Evolutionary conservation across 2,113 vertebrate species (phyloP), one percentile per base, ranked within the genome.

Genomic region (Hyperoodon ampullatus): DNA sequence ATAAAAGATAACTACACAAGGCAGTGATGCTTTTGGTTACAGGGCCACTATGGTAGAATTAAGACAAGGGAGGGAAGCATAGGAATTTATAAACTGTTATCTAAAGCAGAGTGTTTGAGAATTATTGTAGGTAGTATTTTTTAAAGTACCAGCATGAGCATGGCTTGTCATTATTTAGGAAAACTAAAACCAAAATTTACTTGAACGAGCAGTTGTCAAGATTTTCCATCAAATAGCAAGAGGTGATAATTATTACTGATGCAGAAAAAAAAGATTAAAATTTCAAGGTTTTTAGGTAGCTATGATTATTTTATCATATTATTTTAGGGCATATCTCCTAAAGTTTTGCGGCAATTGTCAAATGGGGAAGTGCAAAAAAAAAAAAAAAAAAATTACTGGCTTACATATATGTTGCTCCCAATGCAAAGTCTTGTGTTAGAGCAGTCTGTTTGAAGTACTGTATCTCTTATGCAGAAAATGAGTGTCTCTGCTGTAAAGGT

Each of bases 161-260:
- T 55, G 86, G 3, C 26, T 71, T 90, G 44, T 55, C 39, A 85
- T 71, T 42, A 53, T 83, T 70, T 95, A 71, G 24, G 68, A 94
- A 80, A 90, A 42, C 30, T 85, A 58, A 90, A 78, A 74, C 55
- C 24, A 89, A 80, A 95, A 35, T 70, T 91, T 84, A 93, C 23
- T 88, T 5, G 14, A 82, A 53, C 44, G 6, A 92, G 24, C 13
- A 87, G 10, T 82, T 94, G 71, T 96, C n/a, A 78, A 55, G 10
- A 83, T 74, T 94, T 96, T 81, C 47, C 13, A 63, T 75, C 60
- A 87, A 88, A 81, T 88, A 91, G 58, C 58, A 89, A 75, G 75
- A 39, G 47, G 15, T 72, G 13, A 30, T 78, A 81, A 80, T 92
- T 80, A 91, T 88, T 84, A 35, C 30, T 84, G n/a, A 55, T 55